A percentile compares a stretch with the other conserved stretches of the same genome.
These are phyloP conservation scores for Emys orbicularis DNA, from an alignment of 2,797 vertebrate species.

Conservation along the genomic window DNA sequence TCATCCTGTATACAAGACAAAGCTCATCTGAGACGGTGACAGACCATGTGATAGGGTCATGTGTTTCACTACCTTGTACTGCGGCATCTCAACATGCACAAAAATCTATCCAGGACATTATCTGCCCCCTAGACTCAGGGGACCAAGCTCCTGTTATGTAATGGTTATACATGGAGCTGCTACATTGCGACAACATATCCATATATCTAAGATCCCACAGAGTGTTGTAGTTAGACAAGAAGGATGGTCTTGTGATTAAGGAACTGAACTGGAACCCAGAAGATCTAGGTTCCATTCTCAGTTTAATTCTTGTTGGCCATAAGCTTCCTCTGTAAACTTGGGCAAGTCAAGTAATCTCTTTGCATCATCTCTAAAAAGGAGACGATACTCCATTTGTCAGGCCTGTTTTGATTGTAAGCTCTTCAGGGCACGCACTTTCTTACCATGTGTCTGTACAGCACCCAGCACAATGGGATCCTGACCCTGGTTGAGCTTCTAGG, in stretches of 20 bases:
- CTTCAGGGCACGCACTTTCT: neutral
- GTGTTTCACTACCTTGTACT: neutral
- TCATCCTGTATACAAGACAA: neutral
- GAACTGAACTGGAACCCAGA: neutral
- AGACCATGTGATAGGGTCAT: neutral
- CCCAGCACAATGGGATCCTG: neutral
- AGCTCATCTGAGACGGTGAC: neutral
- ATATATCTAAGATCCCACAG: neutral
- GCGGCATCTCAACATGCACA: neutral
- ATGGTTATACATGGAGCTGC: neutral
- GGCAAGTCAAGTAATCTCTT: neutral
- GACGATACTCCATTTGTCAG: accelerated
- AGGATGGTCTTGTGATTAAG: neutral
- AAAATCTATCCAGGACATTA: no score
- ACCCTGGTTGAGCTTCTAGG: neutral
- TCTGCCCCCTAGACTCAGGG: no score
- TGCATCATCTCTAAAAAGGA: neutral
- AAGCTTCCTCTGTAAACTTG: neutral
- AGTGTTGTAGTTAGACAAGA: neutral
- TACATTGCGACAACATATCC: neutral
- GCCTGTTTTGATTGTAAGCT: neutral
- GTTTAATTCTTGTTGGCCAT: neutral
- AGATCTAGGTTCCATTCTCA: neutral
- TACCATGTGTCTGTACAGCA: neutral
- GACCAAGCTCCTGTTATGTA: neutral